A percentile compares a stretch with the other conserved stretches of the same genome.
Evolutionary conservation across 53 echinoderm and acorn worm genomes (phyloP).

Genomic region (Echinarachnius parma): DNA sequence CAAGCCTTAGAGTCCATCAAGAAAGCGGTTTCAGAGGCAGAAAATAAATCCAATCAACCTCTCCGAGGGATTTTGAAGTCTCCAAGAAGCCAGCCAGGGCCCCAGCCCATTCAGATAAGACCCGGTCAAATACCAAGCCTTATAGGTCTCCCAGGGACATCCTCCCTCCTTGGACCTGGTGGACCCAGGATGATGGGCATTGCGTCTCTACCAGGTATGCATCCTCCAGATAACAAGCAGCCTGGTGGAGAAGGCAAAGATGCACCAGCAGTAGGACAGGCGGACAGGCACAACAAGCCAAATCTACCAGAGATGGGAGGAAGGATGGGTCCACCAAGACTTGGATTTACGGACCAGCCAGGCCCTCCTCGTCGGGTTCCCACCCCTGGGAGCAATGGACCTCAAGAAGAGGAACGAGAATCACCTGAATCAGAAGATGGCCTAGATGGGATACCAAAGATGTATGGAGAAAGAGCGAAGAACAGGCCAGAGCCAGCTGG

Average conservation of each 20-base stretch:
- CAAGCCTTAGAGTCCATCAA: conserved; percentile 32
- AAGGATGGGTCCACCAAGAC: conserved; percentile 20
- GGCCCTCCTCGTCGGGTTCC: neutral
- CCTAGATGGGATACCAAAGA: conserved; percentile 5
- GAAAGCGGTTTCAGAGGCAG: conserved; percentile 19
- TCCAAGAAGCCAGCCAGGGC: conserved; percentile 19
- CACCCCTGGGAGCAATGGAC: neutral
- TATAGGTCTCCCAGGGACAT: conserved; percentile 4
- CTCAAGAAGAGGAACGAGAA: neutral
- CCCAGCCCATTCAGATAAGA: conserved; percentile 2
- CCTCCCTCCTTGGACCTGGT: neutral
- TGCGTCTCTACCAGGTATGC: conserved; percentile 4
- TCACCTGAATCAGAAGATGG: conserved; percentile 4
- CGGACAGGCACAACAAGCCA: conserved; percentile 33
- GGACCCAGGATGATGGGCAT: conserved; percentile 13
- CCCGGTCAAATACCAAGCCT: conserved; percentile 1
- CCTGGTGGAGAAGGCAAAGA: conserved; percentile 18
- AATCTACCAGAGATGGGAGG: conserved; percentile 23
- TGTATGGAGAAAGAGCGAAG: conserved; percentile 32
- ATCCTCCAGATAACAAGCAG: neutral
- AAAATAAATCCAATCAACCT: neutral
- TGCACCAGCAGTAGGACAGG: conserved; percentile 9
- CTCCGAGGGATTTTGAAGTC: conserved; percentile 2
- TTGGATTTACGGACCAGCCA: conserved; percentile 7
- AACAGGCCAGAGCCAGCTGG: no score